phyloP scores from a whole-genome alignment of 2,888 invertebrate genomes.

The Nephrotoma flavescens region DNA sequence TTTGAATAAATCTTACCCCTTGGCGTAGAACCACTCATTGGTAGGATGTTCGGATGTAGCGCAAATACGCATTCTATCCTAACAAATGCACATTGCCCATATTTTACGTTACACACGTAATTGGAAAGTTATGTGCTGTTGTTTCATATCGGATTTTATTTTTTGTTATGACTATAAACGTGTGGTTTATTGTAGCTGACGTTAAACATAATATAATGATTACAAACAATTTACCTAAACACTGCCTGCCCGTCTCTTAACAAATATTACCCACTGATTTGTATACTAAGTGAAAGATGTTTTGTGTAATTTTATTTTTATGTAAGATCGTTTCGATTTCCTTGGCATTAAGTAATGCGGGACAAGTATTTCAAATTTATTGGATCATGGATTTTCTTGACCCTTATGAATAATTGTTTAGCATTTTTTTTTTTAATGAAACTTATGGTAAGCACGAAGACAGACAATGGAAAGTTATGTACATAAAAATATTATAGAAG shows the following conservation, averaged over 20 bases:
- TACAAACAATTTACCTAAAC: neutral
- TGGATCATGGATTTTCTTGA: neutral
- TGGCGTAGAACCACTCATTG: too few relatives aligned
- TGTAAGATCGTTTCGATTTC: neutral
- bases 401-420: neutral
- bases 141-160: neutral
- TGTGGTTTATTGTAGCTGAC: neutral
- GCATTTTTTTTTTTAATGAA: neutral
- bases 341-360: neutral
- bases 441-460: neutral
- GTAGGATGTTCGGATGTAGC: too few relatives aligned
- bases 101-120: too few relatives aligned
- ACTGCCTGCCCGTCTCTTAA: neutral
- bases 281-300: neutral
- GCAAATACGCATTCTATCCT: too few relatives aligned
- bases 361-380: neutral
- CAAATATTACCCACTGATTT: neutral
- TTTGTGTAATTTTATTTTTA: neutral
- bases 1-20: too few relatives aligned
- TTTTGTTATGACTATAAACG: neutral
- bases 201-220: neutral
- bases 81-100: too few relatives aligned
- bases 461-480: neutral
- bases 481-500: neutral
- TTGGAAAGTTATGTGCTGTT: too few relatives aligned